These are phyloP conservation scores for Seriola rivoliana DNA, from an alignment of 2,113 vertebrate genomes.

Conservation along the genomic window DNA sequence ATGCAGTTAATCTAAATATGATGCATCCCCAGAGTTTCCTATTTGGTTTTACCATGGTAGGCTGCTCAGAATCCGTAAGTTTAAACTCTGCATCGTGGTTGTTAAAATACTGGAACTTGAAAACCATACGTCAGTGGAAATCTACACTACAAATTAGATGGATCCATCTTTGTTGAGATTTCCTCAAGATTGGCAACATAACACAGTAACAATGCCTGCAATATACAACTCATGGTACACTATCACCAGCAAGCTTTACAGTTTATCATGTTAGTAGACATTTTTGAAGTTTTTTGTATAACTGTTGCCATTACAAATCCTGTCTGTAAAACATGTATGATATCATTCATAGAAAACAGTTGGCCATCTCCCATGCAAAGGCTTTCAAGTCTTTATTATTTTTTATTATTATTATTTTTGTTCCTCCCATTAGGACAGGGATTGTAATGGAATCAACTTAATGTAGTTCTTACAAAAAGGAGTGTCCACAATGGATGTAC, in stretches of 20 bases:
- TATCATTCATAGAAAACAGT: slow-evolving; percentile 46
- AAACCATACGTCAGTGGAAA: slow-evolving; percentile 35
- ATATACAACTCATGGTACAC: slow-evolving; percentile 76
- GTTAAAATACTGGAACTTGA: slow-evolving; percentile 60
- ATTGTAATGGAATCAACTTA: slow-evolving; percentile 79
- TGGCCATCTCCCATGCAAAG: slow-evolving; percentile 60
- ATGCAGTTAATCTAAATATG: slow-evolving; percentile 21
- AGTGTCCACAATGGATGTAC: slow-evolving; percentile 83
- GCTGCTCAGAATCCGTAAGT: slow-evolving; percentile 63
- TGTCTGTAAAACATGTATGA: slow-evolving; percentile 60
- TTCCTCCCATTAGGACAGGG: slow-evolving; percentile 74
- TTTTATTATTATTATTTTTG: slow-evolving; percentile 15
- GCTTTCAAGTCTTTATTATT: slow-evolving; percentile 44
- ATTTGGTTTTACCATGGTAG: slow-evolving; percentile 53
- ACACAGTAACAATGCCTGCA: slow-evolving; percentile 69
- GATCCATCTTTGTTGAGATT: slow-evolving; percentile 36
- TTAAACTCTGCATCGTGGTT: slow-evolving; percentile 45
- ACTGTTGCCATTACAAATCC: slow-evolving; percentile 75
- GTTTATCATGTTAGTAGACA: slow-evolving; percentile 60
- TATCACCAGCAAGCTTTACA: slow-evolving; percentile 84
- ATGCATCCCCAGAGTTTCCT: slow-evolving; percentile 53
- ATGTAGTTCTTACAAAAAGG: slow-evolving; percentile 81
- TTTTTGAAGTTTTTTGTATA: slow-evolving; percentile 65
- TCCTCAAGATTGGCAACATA: slow-evolving; percentile 35
- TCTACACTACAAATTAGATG: slow-evolving; percentile 32